A percentile compares a stretch with the other conserved stretches of the same genome.
Evolutionary conservation across 2,797 vertebrate genomes (phyloP).

Genomic region (Siniperca scherzeri): DNA sequence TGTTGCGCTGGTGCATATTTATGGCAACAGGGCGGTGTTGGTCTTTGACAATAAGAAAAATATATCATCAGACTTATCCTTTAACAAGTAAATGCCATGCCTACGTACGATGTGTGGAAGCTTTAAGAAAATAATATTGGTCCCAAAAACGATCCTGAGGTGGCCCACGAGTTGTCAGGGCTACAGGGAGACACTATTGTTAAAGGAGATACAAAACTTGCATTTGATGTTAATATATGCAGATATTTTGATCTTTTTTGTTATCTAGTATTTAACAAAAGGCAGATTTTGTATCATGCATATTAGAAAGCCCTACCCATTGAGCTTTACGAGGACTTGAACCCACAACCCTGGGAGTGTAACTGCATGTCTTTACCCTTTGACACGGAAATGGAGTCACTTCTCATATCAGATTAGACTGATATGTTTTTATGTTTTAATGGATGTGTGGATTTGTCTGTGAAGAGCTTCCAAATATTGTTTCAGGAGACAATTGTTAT

Average conservation of each 20-base stretch:
- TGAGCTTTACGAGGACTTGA: not conserved
- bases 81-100: not conserved
- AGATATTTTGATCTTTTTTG: not conserved
- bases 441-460: slow-evolving; percentile 25
- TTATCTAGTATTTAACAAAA: not conserved
- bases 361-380: not conserved
- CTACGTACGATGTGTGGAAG: too few relatives aligned
- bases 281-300: not conserved
- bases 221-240: not conserved
- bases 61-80: not conserved
- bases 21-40: not conserved
- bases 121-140: too few relatives aligned
- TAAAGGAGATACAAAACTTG: not conserved
- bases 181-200: not conserved
- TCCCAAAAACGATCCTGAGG: not conserved
- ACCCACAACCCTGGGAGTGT: not conserved
- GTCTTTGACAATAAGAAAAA: not conserved
- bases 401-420: slow-evolving; percentile 29
- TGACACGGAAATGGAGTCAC: slow-evolving; percentile 17
- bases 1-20: too few relatives aligned
- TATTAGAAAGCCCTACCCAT: not conserved
- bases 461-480: slow-evolving; percentile 52
- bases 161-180: not conserved
- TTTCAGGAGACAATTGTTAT: slow-evolving; percentile 34
- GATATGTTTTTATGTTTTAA: slow-evolving; percentile 30